These are phyloP conservation scores for Chrysoperla carnea DNA, from an alignment of 1,140 invertebrate genomes.

Conservation along the genomic window DNA sequence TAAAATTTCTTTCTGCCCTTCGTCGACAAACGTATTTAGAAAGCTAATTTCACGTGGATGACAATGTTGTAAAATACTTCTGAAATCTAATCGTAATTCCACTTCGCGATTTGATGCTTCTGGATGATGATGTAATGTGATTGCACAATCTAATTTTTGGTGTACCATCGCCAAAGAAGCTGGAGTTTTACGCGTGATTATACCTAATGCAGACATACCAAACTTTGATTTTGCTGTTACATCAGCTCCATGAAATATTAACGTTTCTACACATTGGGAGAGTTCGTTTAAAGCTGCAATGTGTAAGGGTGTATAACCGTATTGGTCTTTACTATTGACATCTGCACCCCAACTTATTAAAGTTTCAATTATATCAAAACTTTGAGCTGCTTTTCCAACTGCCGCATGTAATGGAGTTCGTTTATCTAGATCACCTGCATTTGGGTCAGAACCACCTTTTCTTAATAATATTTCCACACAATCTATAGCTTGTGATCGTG, in stretches of 20 bases:
- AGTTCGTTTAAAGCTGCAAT: conserved; percentile 69
- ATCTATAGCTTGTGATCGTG: conserved; percentile 54
- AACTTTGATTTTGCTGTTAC: conserved; percentile 68
- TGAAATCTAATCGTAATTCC: conserved; percentile 63
- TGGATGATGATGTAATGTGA: conserved; percentile 57
- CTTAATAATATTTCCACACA: conserved; percentile 55
- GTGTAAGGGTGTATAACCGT: conserved; percentile 77
- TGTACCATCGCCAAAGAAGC: conserved; percentile 59
- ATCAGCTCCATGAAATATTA: conserved; percentile 70
- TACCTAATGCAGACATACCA: conserved; percentile 61
- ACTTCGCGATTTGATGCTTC: conserved; percentile 59
- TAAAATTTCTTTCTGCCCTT: conserved; percentile 65
- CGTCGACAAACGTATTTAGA: conserved; percentile 63
- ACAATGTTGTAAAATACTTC: conserved; percentile 57
- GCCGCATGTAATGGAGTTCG: conserved; percentile 60
- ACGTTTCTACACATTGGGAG: conserved; percentile 62
- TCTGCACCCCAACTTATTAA: conserved; percentile 60
- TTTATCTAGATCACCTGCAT: conserved; percentile 56
- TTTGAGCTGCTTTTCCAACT: conserved; percentile 52
- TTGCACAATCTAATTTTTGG: conserved; percentile 56
- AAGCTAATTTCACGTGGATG: conserved; percentile 64
- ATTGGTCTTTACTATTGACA: conserved; percentile 70
- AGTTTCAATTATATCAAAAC: conserved; percentile 56
- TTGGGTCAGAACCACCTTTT: conserved; percentile 52
- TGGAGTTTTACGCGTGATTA: conserved; percentile 66